Percentiles rank a stretch among this genome's conserved stretches.
Conservation (phyloP, 1,140 invertebrate genomes). For the Lasioglossum albipes region DNA sequence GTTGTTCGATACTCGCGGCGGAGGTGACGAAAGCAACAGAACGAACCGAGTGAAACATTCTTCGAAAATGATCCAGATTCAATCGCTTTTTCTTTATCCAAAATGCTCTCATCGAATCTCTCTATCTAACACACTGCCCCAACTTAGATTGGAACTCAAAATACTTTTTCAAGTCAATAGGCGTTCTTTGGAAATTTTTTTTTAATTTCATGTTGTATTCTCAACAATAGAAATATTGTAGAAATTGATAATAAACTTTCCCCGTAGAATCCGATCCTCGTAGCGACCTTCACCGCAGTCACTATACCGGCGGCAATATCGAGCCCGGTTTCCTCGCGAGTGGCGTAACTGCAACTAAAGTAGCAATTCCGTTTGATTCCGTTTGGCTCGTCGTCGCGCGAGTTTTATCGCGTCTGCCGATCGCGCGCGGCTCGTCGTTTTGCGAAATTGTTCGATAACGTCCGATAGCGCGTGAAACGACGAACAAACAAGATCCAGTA, state of each 20-base stretch:
- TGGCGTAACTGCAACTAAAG: conserved; percentile 10
- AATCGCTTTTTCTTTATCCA: neutral
- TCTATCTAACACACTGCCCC: no score
- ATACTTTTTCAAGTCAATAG: no score
- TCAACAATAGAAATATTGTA: no score
- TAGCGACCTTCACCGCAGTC: neutral
- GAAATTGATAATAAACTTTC: neutral
- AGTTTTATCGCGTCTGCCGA: conserved; percentile 15
- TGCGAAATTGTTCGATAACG: conserved; percentile 22
- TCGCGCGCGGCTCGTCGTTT: neutral
- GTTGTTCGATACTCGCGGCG: neutral
- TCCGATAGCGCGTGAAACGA: neutral
- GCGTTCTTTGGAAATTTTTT: no score
- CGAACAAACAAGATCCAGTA: neutral
- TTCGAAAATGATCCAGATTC: neutral
- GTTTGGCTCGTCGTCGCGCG: neutral
- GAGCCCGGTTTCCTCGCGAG: neutral
- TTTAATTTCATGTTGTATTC: no score
- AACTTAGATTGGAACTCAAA: no score
- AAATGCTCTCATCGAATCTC: no score
- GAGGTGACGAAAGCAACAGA: neutral
- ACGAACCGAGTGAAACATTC: neutral
- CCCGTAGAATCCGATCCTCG: no score
- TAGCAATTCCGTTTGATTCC: conserved; percentile 18
- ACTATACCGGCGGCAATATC: neutral